phyloP scores from a whole-genome alignment of 1,140 invertebrate species.

The Drosophila oshimai region DNA sequence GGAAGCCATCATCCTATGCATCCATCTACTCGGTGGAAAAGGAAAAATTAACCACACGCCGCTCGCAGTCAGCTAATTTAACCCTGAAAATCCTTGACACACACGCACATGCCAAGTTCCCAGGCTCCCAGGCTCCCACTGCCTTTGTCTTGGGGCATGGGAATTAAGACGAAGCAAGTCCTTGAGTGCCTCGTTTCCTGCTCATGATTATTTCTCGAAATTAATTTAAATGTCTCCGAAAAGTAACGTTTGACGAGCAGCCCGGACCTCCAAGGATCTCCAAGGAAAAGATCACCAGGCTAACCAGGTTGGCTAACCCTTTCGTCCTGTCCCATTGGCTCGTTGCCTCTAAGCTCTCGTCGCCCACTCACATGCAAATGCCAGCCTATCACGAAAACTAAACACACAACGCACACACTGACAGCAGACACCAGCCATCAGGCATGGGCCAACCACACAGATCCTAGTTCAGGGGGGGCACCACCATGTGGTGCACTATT shows the following conservation, averaged over 20 bases:
- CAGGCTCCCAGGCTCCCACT: neutral
- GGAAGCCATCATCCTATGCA: slow-evolving; percentile 1
- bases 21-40: slow-evolving; percentile 32
- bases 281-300: neutral
- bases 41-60: slow-evolving; percentile 72
- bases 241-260: neutral
- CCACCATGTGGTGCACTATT: slow-evolving; percentile 55
- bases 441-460: slow-evolving; percentile 33
- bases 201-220: slow-evolving; percentile 77
- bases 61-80: slow-evolving; percentile 70
- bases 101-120: slow-evolving; percentile 20
- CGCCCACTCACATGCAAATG: slow-evolving; percentile 52
- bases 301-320: too few relatives aligned
- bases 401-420: too few relatives aligned
- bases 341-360: slow-evolving; percentile 49
- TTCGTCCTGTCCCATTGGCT: neutral
- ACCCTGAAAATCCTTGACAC: slow-evolving; percentile 58
- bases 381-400: slow-evolving; percentile 68
- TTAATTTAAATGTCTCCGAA: slow-evolving; percentile 62
- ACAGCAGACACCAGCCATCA: slow-evolving; percentile 45
- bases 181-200: slow-evolving; percentile 23
- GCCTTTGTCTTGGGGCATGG: slow-evolving; percentile 12
- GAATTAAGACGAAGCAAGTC: slow-evolving; percentile 7
- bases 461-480: neutral
- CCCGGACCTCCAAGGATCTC: too few relatives aligned